phyloP scores from a whole-genome alignment of 2,888 invertebrate genomes.

The Papilio elwesi region DNA sequence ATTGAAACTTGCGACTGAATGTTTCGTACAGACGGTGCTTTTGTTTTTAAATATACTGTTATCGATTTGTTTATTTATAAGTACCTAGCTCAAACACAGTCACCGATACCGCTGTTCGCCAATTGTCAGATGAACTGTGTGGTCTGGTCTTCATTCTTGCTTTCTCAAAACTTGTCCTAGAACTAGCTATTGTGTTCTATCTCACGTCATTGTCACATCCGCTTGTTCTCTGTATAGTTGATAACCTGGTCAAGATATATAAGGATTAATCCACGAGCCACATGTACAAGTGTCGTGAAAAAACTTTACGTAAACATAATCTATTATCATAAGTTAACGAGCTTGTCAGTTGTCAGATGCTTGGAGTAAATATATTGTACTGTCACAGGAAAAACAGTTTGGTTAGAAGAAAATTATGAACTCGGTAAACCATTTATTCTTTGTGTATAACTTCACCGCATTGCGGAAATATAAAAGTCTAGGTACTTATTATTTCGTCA shows the following conservation, averaged over 20 bases:
- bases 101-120: too few relatives aligned
- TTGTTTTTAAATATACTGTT: too few relatives aligned
- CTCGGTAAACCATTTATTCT: slow-evolving; percentile 18
- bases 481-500: not conserved
- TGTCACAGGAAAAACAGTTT: slow-evolving; percentile 32
- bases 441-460: slow-evolving; percentile 31
- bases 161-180: too few relatives aligned
- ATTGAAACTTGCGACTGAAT: too few relatives aligned
- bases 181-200: too few relatives aligned
- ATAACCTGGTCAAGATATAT: not conserved
- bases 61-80: too few relatives aligned
- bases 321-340: slow-evolving; percentile 35
- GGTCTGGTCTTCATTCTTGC: too few relatives aligned
- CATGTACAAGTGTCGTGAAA: not conserved
- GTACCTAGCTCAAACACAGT: too few relatives aligned
- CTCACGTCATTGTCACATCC: too few relatives aligned
- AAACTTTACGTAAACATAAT: slow-evolving; percentile 19
- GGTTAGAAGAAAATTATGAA: slow-evolving; percentile 35
- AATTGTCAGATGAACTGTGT: too few relatives aligned
- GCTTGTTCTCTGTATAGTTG: not conserved
- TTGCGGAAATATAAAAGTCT: slow-evolving; percentile 9
- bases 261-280: slow-evolving; percentile 5
- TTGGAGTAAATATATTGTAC: slow-evolving; percentile 35
- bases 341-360: slow-evolving; percentile 31
- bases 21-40: too few relatives aligned